Base-by-base conservation (phyloP, 2,797 vertebrate species). In the Loriculus beryllinus region DNA sequence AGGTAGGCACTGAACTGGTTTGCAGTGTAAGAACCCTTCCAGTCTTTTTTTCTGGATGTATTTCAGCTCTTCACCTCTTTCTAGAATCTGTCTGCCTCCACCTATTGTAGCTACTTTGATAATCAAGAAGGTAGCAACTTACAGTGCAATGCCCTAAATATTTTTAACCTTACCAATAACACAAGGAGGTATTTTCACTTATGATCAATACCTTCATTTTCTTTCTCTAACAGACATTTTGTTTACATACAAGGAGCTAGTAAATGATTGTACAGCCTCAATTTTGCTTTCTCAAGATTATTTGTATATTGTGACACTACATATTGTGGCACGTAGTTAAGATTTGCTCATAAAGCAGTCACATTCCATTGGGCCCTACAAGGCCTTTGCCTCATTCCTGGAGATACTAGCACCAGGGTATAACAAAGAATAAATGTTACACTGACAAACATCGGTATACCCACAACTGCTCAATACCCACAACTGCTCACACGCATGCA, bases 161-260 rank as follows among this genome's bases (percentile, higher is more conserved):
- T 42, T 57, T 59, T 68, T 69, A 67, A 70, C 28, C 7, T 37
- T 63, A 40, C 8, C 39, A 59, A 5, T 35, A 64, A 71, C 12
- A 47, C 3, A 1, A 18, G 10, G 22, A 86, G 5, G 11, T 57
- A 18, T 1, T 62, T 7, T 7, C 54, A 9, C 33, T 88, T 35
- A 21, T 37, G 78, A 70, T 3, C 3, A 68, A 39, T 7, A 62
- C 2, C 13, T 39, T 59, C 2, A 0, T 35, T 78, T 48, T 39
- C 56, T 74, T 60, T 19, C 37, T 31, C 43, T 16, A 21, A 63
- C 65, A 47, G 6, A 10, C 2, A 2, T 60, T 71, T 71, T 16
- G 18, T 3, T 9, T 17, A 6, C 9, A 13, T 2, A n/a, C 2
- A 81, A n/a, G 18, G 17, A 70, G 54, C 0, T 3, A 75, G 8